phyloP scores from a whole-genome alignment of 1,140 invertebrate species.

The Drosophila murphyi region DNA sequence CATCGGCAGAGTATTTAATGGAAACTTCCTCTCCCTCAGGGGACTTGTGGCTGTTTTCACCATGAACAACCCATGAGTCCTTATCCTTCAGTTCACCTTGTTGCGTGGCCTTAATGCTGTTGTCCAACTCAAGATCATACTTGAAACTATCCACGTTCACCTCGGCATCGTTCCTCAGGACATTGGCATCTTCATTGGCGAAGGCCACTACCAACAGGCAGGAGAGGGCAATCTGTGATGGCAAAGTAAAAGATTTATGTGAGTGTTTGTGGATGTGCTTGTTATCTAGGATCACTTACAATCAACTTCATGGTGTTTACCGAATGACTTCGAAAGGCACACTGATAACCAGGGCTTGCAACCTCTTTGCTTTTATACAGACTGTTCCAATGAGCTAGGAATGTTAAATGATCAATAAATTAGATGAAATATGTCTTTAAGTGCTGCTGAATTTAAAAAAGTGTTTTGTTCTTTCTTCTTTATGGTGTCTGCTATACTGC shows the following conservation, averaged over 20 bases:
- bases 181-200: slow-evolving; percentile 61
- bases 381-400: slow-evolving; percentile 16
- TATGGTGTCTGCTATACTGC: slow-evolving; percentile 6
- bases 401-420: slow-evolving; percentile 35
- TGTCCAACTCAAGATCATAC: slow-evolving; percentile 89
- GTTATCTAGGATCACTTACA: slow-evolving; percentile 54
- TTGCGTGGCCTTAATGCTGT: slow-evolving; percentile 91
- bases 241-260: background rate
- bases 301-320: slow-evolving; percentile 77
- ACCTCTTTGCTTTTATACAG: slow-evolving; percentile 60
- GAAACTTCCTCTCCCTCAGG: slow-evolving; percentile 86
- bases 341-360: slow-evolving; percentile 53
- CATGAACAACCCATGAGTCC: slow-evolving; percentile 88
- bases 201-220: slow-evolving; percentile 64
- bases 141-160: slow-evolving; percentile 56
- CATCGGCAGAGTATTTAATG: slow-evolving; percentile 85
- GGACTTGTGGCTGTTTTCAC: slow-evolving; percentile 90
- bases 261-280: background rate
- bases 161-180: slow-evolving; percentile 42
- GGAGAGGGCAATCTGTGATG: slow-evolving; percentile 60
- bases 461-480: background rate
- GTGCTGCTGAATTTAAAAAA: slow-evolving; percentile 24
- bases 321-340: slow-evolving; percentile 60
- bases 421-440: slow-evolving; percentile 54
- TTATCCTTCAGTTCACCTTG: slow-evolving; percentile 88